Conservation (phyloP, 2,888 invertebrate species). For the Melieria picta region DNA sequence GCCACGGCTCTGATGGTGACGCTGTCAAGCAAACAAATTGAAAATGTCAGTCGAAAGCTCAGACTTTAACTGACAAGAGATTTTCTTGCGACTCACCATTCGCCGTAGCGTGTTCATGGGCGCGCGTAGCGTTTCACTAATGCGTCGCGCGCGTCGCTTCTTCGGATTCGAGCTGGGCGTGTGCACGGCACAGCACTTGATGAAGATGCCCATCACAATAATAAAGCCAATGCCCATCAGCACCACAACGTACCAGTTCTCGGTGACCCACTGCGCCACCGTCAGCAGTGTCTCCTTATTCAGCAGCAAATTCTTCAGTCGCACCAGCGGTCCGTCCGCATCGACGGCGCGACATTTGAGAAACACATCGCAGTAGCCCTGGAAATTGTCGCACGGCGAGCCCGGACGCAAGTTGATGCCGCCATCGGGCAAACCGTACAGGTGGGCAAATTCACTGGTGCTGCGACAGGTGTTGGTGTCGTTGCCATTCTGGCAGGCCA, state of each 20-base stretch:
- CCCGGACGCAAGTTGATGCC: constrained; percentile 92
- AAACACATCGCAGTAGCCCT: constrained; percentile 99
- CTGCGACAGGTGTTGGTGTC: constrained; percentile 80
- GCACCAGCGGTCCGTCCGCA: constrained; percentile 96
- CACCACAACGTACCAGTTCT: constrained; percentile 95
- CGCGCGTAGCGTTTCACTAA: constrained; percentile 89
- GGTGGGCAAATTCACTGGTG: constrained; percentile 84
- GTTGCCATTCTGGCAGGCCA: constrained; percentile 93
- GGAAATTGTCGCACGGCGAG: constrained; percentile 98
- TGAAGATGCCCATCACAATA: constrained; percentile 96
- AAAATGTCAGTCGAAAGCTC: not conserved
- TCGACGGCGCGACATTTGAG: constrained; percentile 98
- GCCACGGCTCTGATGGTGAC: constrained; percentile 65
- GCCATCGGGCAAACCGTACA: constrained; percentile 78
- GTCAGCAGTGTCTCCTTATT: constrained; percentile 88
- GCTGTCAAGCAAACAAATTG: constrained; percentile 52
- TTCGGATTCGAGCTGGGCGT: constrained; percentile 99
- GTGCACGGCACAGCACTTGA: constrained; percentile 99
- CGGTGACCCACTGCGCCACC: constrained; percentile 93
- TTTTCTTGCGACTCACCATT: constrained; percentile 78
- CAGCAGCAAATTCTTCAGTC: constrained; percentile 94
- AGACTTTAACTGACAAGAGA: too few relatives aligned
- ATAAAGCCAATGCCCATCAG: constrained; percentile 91
- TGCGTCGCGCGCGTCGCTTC: constrained; percentile 91
- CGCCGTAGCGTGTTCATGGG: constrained; percentile 91